These are phyloP conservation scores for Oryctes rhinoceros DNA, from an alignment of 1,140 invertebrate genomes.

Conservation along the genomic window DNA sequence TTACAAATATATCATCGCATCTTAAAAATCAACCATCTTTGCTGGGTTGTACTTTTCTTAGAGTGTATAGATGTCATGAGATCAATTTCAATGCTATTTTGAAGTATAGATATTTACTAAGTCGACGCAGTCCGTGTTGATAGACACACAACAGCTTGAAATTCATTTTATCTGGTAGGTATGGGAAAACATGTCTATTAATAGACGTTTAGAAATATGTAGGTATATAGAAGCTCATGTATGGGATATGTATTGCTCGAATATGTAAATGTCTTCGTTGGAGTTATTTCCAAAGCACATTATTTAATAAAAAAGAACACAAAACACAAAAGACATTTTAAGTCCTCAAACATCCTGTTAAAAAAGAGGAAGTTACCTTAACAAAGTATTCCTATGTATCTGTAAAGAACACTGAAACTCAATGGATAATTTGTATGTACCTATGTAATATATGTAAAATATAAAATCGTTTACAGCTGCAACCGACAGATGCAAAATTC, in stretches of 20 bases:
- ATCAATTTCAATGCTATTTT: constrained; percentile 15
- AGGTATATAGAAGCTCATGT: neutral
- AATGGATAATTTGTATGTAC: too few species aligned
- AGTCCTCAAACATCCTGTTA: too few species aligned
- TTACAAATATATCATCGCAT: too few species aligned
- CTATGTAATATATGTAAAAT: too few species aligned
- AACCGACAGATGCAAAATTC: too few species aligned
- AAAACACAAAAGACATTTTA: too few species aligned
- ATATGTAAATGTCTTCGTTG: constrained; percentile 35
- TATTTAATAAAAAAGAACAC: too few species aligned
- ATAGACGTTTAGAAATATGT: neutral
- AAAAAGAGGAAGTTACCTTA: too few species aligned
- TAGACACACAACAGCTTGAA: constrained; percentile 9
- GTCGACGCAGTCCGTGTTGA: constrained; percentile 3
- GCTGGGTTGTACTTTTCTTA: neutral
- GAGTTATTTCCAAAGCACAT: too few species aligned
- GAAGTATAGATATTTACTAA: neutral
- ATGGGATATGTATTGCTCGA: neutral
- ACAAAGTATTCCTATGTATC: too few species aligned
- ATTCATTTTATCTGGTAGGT: neutral
- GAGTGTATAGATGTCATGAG: neutral
- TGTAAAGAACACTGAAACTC: too few species aligned
- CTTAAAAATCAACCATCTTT: neutral
- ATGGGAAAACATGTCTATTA: constrained; percentile 6
- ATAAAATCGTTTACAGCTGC: too few species aligned